phyloP scores from a whole-genome alignment of 2,888 invertebrate species.

The Napeogenes sylphis region DNA sequence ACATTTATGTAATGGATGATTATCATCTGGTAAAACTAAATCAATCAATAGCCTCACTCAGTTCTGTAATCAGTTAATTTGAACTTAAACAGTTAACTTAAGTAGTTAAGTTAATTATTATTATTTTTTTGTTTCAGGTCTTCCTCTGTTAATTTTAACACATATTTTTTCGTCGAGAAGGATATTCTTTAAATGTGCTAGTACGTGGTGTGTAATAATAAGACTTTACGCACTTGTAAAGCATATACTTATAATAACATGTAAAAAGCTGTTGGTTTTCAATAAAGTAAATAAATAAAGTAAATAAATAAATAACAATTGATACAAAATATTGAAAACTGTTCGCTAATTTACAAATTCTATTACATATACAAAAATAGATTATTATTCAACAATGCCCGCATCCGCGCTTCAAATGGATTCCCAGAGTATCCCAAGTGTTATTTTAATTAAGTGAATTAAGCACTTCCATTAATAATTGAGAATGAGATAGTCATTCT shows the following conservation, averaged over 20 bases:
- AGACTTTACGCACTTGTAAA: no score
- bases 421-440: constrained; percentile 20
- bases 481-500: constrained; percentile 24
- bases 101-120: background rate
- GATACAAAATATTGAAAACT: constrained; percentile 18
- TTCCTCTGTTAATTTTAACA: background rate
- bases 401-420: constrained; percentile 23
- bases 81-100: background rate
- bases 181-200: background rate
- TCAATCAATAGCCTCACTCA: background rate
- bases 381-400: constrained; percentile 26
- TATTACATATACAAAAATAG: constrained; percentile 8
- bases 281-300: no score
- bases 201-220: constrained; percentile 12
- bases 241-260: no score
- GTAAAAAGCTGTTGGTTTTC: no score
- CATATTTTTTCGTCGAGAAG: no score
- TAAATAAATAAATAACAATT: no score
- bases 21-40: background rate
- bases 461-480: constrained; percentile 27
- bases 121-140: constrained; percentile 22
- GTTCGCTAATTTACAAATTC: constrained; percentile 1
- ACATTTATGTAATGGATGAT: background rate
- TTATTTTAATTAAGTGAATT: constrained; percentile 27
- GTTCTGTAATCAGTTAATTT: constrained; percentile 4